These are phyloP conservation scores for Phthorimaea operculella DNA, from an alignment of 1,140 invertebrate species.

Conservation along the genomic window DNA sequence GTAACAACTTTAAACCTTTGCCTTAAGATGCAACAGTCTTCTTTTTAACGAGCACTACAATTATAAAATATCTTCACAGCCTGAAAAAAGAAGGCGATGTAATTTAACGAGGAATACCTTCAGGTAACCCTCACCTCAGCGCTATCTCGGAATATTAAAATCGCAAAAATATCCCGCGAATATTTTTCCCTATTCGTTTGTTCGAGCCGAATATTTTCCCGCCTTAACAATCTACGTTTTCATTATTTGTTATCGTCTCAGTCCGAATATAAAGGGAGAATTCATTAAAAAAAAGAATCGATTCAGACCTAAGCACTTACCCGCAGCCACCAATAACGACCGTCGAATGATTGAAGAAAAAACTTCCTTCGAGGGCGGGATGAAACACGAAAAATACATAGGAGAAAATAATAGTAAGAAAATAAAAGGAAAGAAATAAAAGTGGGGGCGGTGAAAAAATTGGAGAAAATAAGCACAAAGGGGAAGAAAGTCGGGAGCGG, in stretches of 20 bases:
- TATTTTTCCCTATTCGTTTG: constrained; percentile 8
- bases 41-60: too few relatives aligned
- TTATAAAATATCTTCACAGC: too few relatives aligned
- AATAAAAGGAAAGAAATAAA: constrained; percentile 55
- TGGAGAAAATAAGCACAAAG: constrained; percentile 66
- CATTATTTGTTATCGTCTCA: constrained; percentile 40
- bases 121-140: not conserved
- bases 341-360: constrained; percentile 57
- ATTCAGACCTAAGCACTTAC: constrained; percentile 40
- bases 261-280: constrained; percentile 48
- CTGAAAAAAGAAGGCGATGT: too few relatives aligned
- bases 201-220: constrained; percentile 18
- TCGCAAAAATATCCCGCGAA: not conserved
- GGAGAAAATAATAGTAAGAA: constrained; percentile 61
- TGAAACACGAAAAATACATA: constrained; percentile 57
- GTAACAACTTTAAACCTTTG: too few relatives aligned
- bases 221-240: constrained; percentile 43
- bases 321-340: constrained; percentile 59
- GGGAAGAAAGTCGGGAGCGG: constrained; percentile 53
- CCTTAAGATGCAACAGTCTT: too few relatives aligned
- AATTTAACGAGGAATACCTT: too few relatives aligned
- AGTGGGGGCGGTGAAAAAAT: constrained; percentile 59
- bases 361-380: constrained; percentile 37
- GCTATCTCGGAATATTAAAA: not conserved
- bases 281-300: constrained; percentile 62